Conservation (phyloP, 2,797 vertebrate genomes). For the Peromyscus eremicus region DNA sequence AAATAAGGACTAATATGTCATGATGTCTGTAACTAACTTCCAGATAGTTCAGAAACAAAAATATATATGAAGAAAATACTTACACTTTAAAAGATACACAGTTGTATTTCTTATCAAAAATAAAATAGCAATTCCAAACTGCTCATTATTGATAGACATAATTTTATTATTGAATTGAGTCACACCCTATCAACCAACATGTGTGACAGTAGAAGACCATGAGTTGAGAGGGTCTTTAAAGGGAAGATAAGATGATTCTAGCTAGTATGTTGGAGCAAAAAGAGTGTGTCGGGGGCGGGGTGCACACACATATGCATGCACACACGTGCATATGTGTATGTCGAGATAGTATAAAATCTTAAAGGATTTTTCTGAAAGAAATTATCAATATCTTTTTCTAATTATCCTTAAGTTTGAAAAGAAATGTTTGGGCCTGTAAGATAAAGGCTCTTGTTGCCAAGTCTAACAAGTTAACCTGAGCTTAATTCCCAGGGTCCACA, state of each 20-base stretch:
- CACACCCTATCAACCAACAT: neutral
- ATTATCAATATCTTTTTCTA: neutral
- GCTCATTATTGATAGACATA: neutral
- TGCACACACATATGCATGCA: no score
- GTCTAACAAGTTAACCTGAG: neutral
- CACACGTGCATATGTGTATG: neutral
- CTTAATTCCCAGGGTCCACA: neutral
- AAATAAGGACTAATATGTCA: neutral
- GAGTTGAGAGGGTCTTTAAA: neutral
- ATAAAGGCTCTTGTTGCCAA: neutral
- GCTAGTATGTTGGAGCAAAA: neutral
- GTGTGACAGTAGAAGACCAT: neutral
- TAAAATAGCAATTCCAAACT: neutral
- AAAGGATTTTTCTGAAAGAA: neutral
- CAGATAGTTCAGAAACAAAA: neutral
- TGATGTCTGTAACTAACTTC: neutral
- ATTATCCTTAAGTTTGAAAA: slow-evolving; percentile 13
- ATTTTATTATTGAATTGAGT: slow-evolving; percentile 36
- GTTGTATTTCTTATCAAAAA: neutral
- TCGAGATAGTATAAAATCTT: neutral
- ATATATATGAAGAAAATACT: neutral
- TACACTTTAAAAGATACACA: neutral
- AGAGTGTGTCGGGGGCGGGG: no score
- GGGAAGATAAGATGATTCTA: neutral
- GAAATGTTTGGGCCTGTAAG: neutral